Conservation (phyloP, 2,888 invertebrate genomes). For the Xestia rhomboidea region DNA sequence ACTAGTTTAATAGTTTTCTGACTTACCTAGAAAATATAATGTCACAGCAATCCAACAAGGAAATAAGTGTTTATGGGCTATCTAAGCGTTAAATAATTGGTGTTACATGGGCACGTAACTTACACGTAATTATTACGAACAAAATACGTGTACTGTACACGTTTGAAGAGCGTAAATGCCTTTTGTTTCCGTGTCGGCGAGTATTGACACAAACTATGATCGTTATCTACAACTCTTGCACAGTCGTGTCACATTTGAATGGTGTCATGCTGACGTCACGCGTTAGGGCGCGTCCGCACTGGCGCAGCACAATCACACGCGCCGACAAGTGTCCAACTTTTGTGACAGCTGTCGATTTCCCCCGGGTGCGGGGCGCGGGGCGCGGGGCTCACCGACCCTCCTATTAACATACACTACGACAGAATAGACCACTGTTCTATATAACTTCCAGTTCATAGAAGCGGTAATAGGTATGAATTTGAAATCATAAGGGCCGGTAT, state of each 20-base stretch:
- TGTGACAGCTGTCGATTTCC: conserved; percentile 73
- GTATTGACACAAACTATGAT: conserved; percentile 43
- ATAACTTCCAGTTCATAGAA: neutral
- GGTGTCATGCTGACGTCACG: conserved; percentile 11
- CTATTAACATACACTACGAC: conserved; percentile 59
- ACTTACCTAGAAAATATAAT: neutral
- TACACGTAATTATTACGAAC: conserved; percentile 6
- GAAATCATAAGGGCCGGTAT: neutral
- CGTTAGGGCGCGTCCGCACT: conserved; percentile 45
- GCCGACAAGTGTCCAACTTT: conserved; percentile 64
- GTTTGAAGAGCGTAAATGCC: neutral
- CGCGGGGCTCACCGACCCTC: conserved; percentile 51
- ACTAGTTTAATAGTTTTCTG: too few species aligned
- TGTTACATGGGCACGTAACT: neutral
- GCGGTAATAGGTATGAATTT: conserved; percentile 2
- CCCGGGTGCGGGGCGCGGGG: conserved; percentile 54
- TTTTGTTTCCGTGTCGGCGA: conserved; percentile 3
- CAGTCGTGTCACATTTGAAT: conserved; percentile 25
- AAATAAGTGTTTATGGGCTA: neutral
- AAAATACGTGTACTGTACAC: neutral
- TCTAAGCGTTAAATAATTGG: conserved; percentile 18
- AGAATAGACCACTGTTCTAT: conserved; percentile 23
- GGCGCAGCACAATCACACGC: conserved; percentile 51
- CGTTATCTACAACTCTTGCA: conserved; percentile 35
- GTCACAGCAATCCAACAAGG: neutral